Evolutionary conservation across 2,113 vertebrate species (phyloP), one percentile per base, ranked within the genome.

Genomic region (Percopsis transmontana): DNA sequence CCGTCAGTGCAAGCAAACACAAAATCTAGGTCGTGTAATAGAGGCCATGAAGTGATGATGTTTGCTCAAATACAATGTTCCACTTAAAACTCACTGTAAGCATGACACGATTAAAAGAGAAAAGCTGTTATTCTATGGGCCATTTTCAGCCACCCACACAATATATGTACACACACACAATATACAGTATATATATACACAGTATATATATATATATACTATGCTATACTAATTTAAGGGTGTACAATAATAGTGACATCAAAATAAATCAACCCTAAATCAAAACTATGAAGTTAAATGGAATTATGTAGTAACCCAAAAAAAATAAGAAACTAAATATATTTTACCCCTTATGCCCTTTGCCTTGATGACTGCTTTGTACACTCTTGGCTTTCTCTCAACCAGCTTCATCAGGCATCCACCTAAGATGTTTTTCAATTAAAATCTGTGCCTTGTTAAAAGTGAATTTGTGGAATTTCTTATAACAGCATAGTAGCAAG

Each of bases 1-100:
- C 56, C 41, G 62, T 20, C 41, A 71, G 74, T 68, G 53, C 55
- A 72, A 58, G 54, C 11, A 72, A 72, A 81, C 27, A 42, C 20
- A 73, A 24, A 61, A 80, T 61, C 33, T 21, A 16, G 52, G 27
- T 16, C 52, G 11, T 19, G 69, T 64, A 59, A 70, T 19, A 19
- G 51, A 69, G 50, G 52, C 41, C 62, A 70, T 54, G 68, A 42
- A 59, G 59, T 16, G 27, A 73, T n/a, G 53, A 58, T 19, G 27
- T 14, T n/a, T 54, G 69, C 64, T 68, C 6, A 63, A 42, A 69
- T 69, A 23, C 19, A 10, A 52, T 75, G n/a, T 18, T 50, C 16
- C 47, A 50, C n/a, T 18, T 50, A n/a, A 50, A 3, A 50, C 8
- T 62, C 20, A 64, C 33, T 23, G n/a, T 8, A 19, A 39, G 51